Base-by-base conservation (phyloP, 2,888 invertebrate genomes). In the Chirona hameri region DNA sequence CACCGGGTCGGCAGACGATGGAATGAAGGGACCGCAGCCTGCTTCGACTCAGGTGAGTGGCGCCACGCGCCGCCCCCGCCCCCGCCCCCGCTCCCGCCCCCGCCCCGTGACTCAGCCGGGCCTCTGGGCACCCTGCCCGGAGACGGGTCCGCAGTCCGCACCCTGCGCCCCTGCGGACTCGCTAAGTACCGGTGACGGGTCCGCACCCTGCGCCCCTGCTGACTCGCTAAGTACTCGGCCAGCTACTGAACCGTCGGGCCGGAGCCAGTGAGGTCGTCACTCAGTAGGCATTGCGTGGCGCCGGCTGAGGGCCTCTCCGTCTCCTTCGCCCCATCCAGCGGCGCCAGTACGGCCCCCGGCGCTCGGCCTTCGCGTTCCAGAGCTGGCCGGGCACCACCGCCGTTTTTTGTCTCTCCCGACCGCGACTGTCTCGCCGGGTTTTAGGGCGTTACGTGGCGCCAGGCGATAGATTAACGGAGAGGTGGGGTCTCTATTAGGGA, bases 1-100 rank as follows among this genome's bases (percentile, higher is more conserved):
- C 65, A 65, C 65, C 65, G 65, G 65, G 65, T 65, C 65, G 65
- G n/a, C 65, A 65, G 65, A 65, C 65, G 65, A 65, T 65, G 65
- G 65, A 65, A 65, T 65, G 65, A 65, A 65, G 65, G 65, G 65
- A n/a, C 65, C 65, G 65, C 65, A 65, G n/a, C 65, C 65, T 65
- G 65, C 65, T 27, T 65, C 65, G n/a, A 65, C 65, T 65, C 65
- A 65, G 65, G 65, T 65, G n/a, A 65, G 65, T n/a, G 60, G 21
- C 60, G 39, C 39, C 39, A 7, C 39, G 24, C 24, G 24, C 60
- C 60, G 65, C 65, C 65, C 10, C 65, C n/a, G 27, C 60, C 24
- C 60, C 18, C 57, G 14, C 18, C 48, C 48, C 48, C 48, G 48
- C 9, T n/a, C 57, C 18, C 57, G 14, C 18, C 48, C 48, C 52